Evolutionary conservation across 2,888 invertebrate genomes (phyloP).

Genomic region (Linhomoeus sp.): DNA sequence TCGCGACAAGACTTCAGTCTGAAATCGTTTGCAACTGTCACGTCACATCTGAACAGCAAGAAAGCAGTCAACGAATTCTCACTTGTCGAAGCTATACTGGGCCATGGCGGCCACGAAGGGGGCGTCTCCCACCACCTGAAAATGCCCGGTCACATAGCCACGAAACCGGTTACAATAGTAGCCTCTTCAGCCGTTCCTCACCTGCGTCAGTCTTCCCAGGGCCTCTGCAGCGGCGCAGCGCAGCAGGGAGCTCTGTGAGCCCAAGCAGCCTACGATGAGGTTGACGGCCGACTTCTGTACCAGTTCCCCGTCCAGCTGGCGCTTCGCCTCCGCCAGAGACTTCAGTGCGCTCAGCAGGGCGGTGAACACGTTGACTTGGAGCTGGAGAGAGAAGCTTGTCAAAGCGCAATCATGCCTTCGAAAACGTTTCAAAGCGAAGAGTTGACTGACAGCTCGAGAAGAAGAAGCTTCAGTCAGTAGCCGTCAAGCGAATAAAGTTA

Average conservation of each 20-base stretch:
- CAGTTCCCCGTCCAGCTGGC: constrained; percentile 12
- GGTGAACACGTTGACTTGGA: constrained; percentile 82
- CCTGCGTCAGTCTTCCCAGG: constrained; percentile 69
- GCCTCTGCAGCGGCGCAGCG: constrained; percentile 88
- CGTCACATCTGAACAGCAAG: too few relatives aligned
- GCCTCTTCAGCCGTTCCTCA: neutral
- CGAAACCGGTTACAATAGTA: too few relatives aligned
- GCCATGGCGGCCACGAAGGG: constrained; percentile 64
- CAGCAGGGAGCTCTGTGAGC: constrained; percentile 42
- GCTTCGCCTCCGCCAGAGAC: constrained; percentile 14
- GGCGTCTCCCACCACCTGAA: constrained; percentile 52
- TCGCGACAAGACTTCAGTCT: constrained; percentile 59
- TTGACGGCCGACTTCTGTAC: constrained; percentile 10
- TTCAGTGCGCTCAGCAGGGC: constrained; percentile 71
- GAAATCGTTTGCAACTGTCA: constrained; percentile 1
- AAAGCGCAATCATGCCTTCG: too few relatives aligned
- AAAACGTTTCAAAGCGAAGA: too few relatives aligned
- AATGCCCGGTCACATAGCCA: too few relatives aligned
- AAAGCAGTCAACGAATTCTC: too few relatives aligned
- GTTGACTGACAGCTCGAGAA: too few relatives aligned
- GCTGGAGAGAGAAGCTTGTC: too few relatives aligned
- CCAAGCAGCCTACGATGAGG: constrained; percentile 32
- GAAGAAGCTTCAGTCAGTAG: too few relatives aligned
- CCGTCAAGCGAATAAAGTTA: too few relatives aligned
- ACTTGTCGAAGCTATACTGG: constrained; percentile 65